These are phyloP conservation scores for Actenoides hombroni DNA, from an alignment of 2,113 vertebrate species.

Conservation along the genomic window DNA sequence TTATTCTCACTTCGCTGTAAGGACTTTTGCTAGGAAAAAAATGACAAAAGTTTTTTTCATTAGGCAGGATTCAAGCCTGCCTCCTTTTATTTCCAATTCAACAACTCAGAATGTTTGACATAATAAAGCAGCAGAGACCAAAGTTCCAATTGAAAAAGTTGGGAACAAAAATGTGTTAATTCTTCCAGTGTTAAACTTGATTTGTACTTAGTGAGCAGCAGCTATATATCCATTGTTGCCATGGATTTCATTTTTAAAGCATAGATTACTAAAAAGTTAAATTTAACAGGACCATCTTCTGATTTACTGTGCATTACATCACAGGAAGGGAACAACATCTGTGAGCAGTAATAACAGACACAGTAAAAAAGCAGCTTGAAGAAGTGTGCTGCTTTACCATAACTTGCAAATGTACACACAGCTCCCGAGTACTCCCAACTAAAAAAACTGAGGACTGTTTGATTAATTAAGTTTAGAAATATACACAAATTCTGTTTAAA, in stretches of 20 bases:
- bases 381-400: not conserved
- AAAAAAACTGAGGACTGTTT: not conserved
- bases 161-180: not conserved
- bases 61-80: not conserved
- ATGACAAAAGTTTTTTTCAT: not conserved
- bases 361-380: not conserved
- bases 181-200: not conserved
- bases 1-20: not conserved
- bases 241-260: conserved; percentile 32
- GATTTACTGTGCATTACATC: conserved; percentile 28
- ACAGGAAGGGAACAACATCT: conserved; percentile 25
- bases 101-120: not conserved
- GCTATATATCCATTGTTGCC: not conserved
- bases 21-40: not conserved
- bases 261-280: not conserved
- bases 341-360: conserved; percentile 6
- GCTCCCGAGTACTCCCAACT: not conserved
- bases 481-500: not conserved
- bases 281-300: conserved; percentile 19
- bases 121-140: not conserved
- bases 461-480: not conserved
- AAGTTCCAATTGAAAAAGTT: not conserved
- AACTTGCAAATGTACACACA: not conserved
- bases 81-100: not conserved
- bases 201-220: not conserved